phyloP scores from a whole-genome alignment of 1,140 invertebrate genomes.

The Varroa destructor region DNA sequence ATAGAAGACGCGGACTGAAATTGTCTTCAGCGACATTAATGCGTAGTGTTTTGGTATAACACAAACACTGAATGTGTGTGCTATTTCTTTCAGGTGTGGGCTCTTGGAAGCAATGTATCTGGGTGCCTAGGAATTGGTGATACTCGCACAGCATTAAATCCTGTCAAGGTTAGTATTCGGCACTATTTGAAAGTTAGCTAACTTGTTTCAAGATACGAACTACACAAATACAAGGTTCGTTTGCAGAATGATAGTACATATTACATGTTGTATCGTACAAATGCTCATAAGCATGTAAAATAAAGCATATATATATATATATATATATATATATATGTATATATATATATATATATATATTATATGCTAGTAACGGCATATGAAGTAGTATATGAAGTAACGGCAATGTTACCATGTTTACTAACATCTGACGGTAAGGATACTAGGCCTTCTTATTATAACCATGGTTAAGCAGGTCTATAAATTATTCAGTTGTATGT shows the following conservation, averaged over 20 bases:
- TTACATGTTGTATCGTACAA: neutral
- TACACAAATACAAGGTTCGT: no score
- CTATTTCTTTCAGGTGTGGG: slow-evolving; percentile 23
- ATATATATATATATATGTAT: no score
- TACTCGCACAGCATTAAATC: slow-evolving; percentile 13
- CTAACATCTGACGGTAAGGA: no score
- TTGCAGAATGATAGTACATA: neutral
- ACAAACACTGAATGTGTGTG: neutral
- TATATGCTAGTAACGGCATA: slow-evolving; percentile 24
- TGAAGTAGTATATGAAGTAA: no score
- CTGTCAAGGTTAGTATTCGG: slow-evolving; percentile 16
- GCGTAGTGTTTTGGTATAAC: slow-evolving; percentile 6
- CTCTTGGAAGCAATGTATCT: slow-evolving; percentile 28
- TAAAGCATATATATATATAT: slow-evolving; percentile 39
- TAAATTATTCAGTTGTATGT: no score
- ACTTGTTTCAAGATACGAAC: neutral
- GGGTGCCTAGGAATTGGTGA: slow-evolving; percentile 33
- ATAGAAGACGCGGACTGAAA: no score
- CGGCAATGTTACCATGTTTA: no score
- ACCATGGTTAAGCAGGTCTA: no score
- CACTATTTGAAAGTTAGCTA: neutral
- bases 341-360: slow-evolving; percentile 33
- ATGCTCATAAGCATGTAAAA: slow-evolving; percentile 32
- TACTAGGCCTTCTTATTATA: no score
- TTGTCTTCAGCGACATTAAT: no score